Evolutionary conservation across 64 coral and sea anemone genomes (phyloP), one percentile per base, ranked within the genome.

Genomic region (Pocillopora verrucosa): DNA sequence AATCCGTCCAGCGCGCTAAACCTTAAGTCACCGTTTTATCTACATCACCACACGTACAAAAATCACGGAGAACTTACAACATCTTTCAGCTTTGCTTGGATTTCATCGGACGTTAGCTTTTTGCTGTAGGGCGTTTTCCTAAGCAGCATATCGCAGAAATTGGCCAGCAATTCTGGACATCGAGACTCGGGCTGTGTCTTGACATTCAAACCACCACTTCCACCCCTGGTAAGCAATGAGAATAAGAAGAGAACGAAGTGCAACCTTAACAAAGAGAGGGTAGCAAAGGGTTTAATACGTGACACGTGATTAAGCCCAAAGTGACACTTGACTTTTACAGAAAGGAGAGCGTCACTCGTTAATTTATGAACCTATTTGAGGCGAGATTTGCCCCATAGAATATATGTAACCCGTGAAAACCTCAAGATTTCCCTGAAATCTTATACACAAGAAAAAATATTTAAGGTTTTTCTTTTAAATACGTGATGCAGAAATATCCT

Each of bases 71-170:
- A 51, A 89, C 93, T 87, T 74, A 98, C 96, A 60, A 98, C 96
- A 89, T 98, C 87, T 72, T 90, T 98, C 11, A 98, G 92, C 51
- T 98, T 98, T 11, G 59, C 80, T 88, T 94, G 90, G 76, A 98
- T 98, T 90, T 98, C 96, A 69, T 98, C 96, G 9, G 96, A 98
- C 0, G 96, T 98, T 20, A 98, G 64, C 64, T 94, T 98, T 26
- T 98, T 98, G 61, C 96, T 98, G 75, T 92, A 98, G 16, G 96
- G 89, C 19, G 92, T 98, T 92, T 98, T 98, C 56, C 96, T 84
- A 15, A 98, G 81, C 36, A 98, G 82, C 96, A 98, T 98, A 73
- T 98, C 96, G 79, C 96, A 98, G 88, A 92, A 98, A 87, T 98
- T 98, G 16, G 96, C 96, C 75, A 98, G 83, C 58, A 98, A 84